Percentiles rank a stretch among this genome's conserved stretches.
phyloP scores from a whole-genome alignment of 2,888 invertebrate genomes.

The Ophioninae sp. region DNA sequence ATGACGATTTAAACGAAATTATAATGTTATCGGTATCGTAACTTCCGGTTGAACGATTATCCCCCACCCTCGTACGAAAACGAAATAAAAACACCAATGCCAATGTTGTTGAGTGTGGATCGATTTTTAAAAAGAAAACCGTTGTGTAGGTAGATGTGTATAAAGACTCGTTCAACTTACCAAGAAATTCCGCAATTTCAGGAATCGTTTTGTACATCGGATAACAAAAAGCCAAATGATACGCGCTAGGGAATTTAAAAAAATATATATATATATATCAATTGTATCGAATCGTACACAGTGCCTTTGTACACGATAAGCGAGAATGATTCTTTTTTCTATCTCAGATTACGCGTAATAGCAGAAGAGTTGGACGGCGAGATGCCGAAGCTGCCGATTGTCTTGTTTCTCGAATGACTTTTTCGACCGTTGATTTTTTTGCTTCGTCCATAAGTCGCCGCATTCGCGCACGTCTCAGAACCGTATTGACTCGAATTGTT shows the following conservation, averaged over 20 bases:
- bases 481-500: conserved; percentile 59
- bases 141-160: background rate
- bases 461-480: conserved; percentile 43
- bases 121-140: background rate
- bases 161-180: background rate
- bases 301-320: conserved; percentile 70
- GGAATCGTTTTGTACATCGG: conserved; percentile 41
- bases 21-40: conserved; percentile 35
- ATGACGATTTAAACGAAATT: background rate
- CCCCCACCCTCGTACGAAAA: conserved; percentile 41
- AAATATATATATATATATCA: conserved; percentile 37
- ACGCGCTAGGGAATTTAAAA: conserved; percentile 35
- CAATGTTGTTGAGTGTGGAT: conserved; percentile 26
- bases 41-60: conserved; percentile 40
- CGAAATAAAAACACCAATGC: conserved; percentile 18
- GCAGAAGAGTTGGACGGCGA: background rate
- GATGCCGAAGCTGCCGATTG: background rate
- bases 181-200: background rate
- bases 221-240: conserved; percentile 17
- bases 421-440: conserved; percentile 36
- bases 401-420: conserved; percentile 41
- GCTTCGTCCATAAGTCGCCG: conserved; percentile 18
- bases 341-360: background rate
- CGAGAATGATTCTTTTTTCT: conserved; percentile 23
- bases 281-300: conserved; percentile 65